These are phyloP conservation scores for Tautogolabrus adspersus DNA, from an alignment of 2,113 vertebrate species.

Conservation along the genomic window DNA sequence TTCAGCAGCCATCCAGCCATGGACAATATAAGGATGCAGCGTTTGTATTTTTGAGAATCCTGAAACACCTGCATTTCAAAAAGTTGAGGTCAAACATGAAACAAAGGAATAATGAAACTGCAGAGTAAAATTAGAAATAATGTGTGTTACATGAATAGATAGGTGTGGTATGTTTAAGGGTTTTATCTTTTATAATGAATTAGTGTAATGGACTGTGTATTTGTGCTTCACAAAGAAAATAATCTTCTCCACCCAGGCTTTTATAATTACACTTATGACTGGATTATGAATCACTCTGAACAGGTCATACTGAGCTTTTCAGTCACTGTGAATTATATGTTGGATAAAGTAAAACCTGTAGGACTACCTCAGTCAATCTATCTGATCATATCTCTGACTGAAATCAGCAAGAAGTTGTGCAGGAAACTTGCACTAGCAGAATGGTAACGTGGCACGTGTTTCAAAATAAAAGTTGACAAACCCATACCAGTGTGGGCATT, in stretches of 20 bases:
- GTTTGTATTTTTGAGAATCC: neutral
- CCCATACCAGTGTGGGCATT: neutral
- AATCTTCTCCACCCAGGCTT: neutral
- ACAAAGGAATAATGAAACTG: neutral
- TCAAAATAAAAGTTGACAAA: constrained; percentile 41
- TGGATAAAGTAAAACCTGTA: constrained; percentile 15
- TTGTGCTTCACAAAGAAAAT: neutral
- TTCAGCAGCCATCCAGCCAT: neutral
- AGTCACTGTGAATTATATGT: neutral
- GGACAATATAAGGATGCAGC: neutral
- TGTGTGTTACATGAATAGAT: neutral
- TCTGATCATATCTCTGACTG: neutral
- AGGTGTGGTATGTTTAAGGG: neutral
- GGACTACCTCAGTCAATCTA: constrained; percentile 8
- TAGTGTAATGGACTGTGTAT: accelerated
- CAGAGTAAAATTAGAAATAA: neutral
- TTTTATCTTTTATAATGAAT: constrained; percentile 28
- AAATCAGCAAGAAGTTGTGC: neutral
- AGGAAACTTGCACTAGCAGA: neutral
- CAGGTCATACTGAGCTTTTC: constrained; percentile 9
- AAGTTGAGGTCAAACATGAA: constrained; percentile 19
- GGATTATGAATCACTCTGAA: constrained; percentile 10
- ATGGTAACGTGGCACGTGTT: neutral
- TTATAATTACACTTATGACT: constrained; percentile 16
- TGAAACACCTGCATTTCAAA: neutral